Base-by-base conservation (phyloP, 2,113 vertebrate species). In the Scatophagus argus region DNA sequence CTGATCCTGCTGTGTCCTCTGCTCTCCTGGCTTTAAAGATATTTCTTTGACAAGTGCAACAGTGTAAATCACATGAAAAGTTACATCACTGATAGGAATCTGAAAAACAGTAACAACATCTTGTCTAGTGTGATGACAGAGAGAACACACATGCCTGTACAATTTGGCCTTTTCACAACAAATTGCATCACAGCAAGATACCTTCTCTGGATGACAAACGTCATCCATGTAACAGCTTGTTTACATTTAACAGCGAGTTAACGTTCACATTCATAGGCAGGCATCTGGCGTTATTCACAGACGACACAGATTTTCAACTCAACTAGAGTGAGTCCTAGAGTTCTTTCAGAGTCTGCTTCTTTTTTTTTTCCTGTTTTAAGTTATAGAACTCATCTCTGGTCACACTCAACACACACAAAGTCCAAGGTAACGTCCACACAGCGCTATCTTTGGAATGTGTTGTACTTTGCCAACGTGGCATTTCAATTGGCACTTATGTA, bases 381-480 rank as follows among this genome's bases (percentile, higher is more conserved):
- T 60, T 1, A 1, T 9, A 81, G 68, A 84, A 79, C 70, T 78
- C 25, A 21, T 66, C 49, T 62, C 31, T 60, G 60, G 38, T 87
- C 67, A 61, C 67, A 59, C 52, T 38, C 32, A 21, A 36, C 49
- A 41, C 54, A 73, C 69, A 9, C 68, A 6, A 16, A 44, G 60
- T 82, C 49, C 58, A 38, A 76, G 55, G 60, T 59, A 38, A 73
- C 44, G 23, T 82, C 61, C 39, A 43, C 67, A 32, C n/a, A 29
- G 55, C 36, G 81, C 75, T 56, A 88, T 93, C 90, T 94, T 93
- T 93, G 94, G 93, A 94, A 94, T 94, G 91, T 91, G 66, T 74
- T 89, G 46, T 25, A 74, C 85, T 83, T 56, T 82, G 77, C 76
- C 74, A n/a, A 52, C 25, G 62, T 51, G 62, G 69, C 77, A 38